phyloP scores from a whole-genome alignment of 2,888 invertebrate genomes.

The Bhutanitis thaidina region DNA sequence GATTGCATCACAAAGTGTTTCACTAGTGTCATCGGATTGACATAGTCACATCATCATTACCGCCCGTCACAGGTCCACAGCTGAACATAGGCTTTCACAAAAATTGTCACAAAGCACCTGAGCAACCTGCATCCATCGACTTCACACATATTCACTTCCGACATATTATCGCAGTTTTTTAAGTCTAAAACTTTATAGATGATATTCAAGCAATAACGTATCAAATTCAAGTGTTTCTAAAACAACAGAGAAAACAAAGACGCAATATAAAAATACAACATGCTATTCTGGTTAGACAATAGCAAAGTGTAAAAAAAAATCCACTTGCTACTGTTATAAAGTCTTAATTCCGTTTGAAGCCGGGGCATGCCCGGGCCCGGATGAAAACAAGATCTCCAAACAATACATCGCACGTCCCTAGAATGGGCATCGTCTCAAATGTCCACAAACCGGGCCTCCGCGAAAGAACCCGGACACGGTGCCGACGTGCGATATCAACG shows the following conservation, averaged over 20 bases:
- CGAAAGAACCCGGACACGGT: slow-evolving; percentile 28
- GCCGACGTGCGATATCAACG: slow-evolving; percentile 7
- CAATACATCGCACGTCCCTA: slow-evolving; percentile 17
- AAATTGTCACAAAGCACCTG: too few relatives aligned
- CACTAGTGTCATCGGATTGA: too few relatives aligned
- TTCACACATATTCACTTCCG: too few relatives aligned
- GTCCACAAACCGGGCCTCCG: slow-evolving; percentile 26
- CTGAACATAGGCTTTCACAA: too few relatives aligned
- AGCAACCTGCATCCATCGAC: too few relatives aligned
- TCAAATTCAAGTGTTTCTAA: too few relatives aligned
- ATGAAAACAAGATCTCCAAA: slow-evolving; percentile 1
- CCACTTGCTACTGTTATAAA: neutral
- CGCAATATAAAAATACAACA: neutral
- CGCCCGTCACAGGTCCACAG: too few relatives aligned
- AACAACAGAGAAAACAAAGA: neutral
- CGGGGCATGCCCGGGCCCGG: neutral
- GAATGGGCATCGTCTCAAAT: slow-evolving; percentile 30
- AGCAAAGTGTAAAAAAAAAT: neutral
- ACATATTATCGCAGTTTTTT: too few relatives aligned
- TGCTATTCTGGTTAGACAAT: neutral
- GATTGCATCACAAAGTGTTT: too few relatives aligned
- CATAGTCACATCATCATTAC: too few relatives aligned
- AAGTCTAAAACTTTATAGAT: too few relatives aligned
- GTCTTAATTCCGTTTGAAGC: neutral
- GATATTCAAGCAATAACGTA: too few relatives aligned